A percentile compares a stretch with the other conserved stretches of the same genome.
Evolutionary conservation across 1,140 invertebrate species (phyloP).

Genomic region (Venturia canescens): DNA sequence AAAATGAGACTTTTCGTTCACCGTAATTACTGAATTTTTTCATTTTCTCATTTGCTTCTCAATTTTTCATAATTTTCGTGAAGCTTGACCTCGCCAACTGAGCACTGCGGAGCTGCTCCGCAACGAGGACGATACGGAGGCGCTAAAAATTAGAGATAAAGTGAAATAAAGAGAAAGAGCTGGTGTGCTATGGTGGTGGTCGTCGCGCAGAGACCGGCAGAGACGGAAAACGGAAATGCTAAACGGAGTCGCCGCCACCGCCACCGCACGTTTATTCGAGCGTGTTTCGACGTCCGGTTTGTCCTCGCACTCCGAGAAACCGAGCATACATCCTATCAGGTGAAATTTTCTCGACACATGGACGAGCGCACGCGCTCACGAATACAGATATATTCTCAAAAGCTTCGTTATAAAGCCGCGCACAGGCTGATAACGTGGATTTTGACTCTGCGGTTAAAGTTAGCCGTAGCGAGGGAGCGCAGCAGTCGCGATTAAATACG

Average conservation of each 20-base stretch:
- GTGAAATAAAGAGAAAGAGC: neutral
- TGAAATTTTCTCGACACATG: no score
- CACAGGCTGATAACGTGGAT: constrained; percentile 10
- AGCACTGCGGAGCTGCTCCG: no score
- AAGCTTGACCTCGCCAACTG: constrained; percentile 40
- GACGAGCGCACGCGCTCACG: no score
- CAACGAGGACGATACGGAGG: no score
- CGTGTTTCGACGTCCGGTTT: constrained; percentile 29
- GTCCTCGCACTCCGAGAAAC: neutral
- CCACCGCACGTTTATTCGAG: constrained; percentile 27
- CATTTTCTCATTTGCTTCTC: no score
- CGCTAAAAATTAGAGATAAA: no score
- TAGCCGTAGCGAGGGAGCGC: neutral
- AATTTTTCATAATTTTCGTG: no score
- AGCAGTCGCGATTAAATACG: constrained; percentile 22
- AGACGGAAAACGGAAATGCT: constrained; percentile 23
- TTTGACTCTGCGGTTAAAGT: constrained; percentile 1
- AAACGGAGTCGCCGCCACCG: neutral
- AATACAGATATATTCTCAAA: neutral
- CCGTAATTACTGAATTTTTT: no score
- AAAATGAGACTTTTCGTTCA: no score
- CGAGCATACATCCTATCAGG: neutral
- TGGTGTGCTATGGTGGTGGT: no score
- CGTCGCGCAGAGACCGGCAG: no score
- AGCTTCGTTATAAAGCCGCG: neutral